Evolutionary conservation across 2,113 vertebrate species (phyloP).

Genomic region (Papio anubis): DNA sequence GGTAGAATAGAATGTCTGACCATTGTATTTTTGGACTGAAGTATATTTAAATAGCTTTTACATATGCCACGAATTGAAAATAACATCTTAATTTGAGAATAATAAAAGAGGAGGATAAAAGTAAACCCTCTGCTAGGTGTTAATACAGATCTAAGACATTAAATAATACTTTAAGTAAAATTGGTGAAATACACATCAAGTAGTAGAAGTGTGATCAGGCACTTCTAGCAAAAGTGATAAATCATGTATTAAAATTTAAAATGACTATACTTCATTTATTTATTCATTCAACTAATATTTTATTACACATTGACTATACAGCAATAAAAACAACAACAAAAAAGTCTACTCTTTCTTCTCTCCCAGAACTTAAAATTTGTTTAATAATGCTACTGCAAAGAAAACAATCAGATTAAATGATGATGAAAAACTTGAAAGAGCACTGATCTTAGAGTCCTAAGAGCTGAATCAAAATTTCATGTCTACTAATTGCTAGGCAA

Average conservation of each 20-base stretch:
- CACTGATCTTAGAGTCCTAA: neutral
- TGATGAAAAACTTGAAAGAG: neutral
- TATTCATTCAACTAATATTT: slow-evolving; percentile 11
- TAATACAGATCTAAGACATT: neutral
- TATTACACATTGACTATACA: neutral
- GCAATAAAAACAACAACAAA: neutral
- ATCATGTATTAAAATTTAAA: neutral
- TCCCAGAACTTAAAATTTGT: neutral
- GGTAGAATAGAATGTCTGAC: neutral
- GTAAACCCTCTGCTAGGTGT: neutral
- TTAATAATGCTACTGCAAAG: neutral
- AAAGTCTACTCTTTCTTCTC: neutral
- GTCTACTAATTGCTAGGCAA: neutral
- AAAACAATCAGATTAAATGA: neutral
- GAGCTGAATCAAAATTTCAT: neutral
- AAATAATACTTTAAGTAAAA: neutral
- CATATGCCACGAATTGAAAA: slow-evolving; percentile 29
- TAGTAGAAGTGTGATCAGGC: neutral
- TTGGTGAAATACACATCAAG: neutral
- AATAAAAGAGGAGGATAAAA: slow-evolving; percentile 8
- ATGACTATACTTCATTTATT: neutral
- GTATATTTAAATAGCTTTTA: slow-evolving; percentile 12
- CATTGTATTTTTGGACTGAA: neutral
- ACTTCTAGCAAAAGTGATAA: slow-evolving; percentile 8
- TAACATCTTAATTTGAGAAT: neutral